These are phyloP conservation scores for Pachypanchax playfairii DNA, from an alignment of 2,113 vertebrate genomes.

Conservation along the genomic window DNA sequence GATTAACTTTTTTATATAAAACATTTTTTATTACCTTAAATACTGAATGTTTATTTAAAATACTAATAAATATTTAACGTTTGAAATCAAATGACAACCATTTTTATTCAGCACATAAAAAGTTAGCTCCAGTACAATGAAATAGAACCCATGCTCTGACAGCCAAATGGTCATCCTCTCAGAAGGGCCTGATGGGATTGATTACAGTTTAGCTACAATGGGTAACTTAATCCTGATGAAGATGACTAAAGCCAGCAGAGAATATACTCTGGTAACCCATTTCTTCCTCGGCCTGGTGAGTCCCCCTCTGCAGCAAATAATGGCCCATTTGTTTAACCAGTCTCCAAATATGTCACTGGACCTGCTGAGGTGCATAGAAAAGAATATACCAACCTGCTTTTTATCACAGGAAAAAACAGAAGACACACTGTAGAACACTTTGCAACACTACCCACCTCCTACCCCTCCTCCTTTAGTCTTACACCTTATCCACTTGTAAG, in stretches of 20 bases:
- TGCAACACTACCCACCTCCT: conserved; percentile 39
- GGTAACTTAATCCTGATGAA: conserved; percentile 65
- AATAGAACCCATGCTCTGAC: conserved; percentile 53
- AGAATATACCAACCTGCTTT: conserved; percentile 32
- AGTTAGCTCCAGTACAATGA: conserved; percentile 33
- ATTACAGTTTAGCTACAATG: conserved; percentile 68
- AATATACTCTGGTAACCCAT: conserved; percentile 60
- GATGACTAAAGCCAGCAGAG: conserved; percentile 57
- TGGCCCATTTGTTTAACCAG: conserved; percentile 63
- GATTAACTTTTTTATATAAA: too few species aligned
- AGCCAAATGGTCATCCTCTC: conserved; percentile 58
- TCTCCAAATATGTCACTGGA: conserved; percentile 46
- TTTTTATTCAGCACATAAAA: conserved; percentile 3
- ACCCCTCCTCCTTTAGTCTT: conserved; percentile 41
- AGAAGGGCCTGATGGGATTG: conserved; percentile 42
- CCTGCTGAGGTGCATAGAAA: conserved; percentile 35
- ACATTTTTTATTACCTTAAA: too few species aligned
- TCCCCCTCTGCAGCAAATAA: conserved; percentile 51
- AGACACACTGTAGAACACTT: conserved; percentile 40
- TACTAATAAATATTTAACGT: too few species aligned
- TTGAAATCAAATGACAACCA: background rate
- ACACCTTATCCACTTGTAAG: conserved; percentile 80
- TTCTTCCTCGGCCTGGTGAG: conserved; percentile 47
- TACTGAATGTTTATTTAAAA: too few species aligned
- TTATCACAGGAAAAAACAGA: conserved; percentile 34